Evolutionary conservation across 2,113 vertebrate genomes (phyloP).

Genomic region (Sinosuthora webbiana): DNA sequence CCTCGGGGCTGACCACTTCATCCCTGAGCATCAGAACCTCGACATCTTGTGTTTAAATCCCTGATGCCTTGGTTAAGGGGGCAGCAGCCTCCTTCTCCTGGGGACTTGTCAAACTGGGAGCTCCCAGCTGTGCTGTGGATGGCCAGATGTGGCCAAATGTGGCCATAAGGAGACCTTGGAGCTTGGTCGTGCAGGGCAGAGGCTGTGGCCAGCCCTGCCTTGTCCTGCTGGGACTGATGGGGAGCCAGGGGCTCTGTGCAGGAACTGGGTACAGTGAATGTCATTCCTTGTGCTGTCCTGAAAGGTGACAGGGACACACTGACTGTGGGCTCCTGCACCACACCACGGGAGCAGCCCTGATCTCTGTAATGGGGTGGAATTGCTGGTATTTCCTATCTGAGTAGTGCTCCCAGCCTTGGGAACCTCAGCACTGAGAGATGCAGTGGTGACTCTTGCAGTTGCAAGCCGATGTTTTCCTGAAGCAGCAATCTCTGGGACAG

Average conservation of each 20-base stretch:
- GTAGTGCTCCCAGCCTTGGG: neutral
- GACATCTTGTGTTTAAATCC: neutral
- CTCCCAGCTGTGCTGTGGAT: neutral
- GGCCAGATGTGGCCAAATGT: neutral
- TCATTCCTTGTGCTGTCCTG: neutral
- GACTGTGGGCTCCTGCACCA: neutral
- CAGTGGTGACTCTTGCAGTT: neutral
- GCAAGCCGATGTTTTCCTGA: neutral
- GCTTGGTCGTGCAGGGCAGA: no score
- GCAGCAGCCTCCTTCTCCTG: neutral
- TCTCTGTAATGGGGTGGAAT: neutral
- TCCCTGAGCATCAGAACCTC: neutral
- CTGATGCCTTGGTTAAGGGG: neutral
- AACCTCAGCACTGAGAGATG: neutral
- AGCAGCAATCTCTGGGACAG: neutral
- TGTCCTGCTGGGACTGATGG: neutral
- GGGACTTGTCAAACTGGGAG: neutral
- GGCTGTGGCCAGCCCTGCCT: neutral
- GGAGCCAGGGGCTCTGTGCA: neutral
- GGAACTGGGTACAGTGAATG: neutral
- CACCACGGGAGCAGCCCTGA: fast-evolving
- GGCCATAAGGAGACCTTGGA: neutral
- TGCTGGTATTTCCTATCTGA: fast-evolving
- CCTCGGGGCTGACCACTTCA: neutral
- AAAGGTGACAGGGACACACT: neutral